Evolutionary conservation across 2,797 vertebrate species (phyloP).

Genomic region (Enteromius thamalakanensis): DNA sequence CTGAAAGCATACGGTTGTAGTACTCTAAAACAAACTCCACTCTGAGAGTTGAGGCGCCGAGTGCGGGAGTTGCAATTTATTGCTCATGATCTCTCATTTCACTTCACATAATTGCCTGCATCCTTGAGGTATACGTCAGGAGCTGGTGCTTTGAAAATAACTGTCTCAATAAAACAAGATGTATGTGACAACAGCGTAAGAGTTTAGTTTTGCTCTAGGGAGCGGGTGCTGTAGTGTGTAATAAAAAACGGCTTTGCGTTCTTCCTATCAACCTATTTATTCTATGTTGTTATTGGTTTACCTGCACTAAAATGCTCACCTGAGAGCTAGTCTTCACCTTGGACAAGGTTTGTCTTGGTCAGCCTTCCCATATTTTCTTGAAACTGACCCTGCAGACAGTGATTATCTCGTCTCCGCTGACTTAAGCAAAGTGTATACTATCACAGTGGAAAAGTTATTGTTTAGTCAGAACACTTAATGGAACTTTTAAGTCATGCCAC

Average conservation of each 20-base stretch:
- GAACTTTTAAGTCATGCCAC: neutral
- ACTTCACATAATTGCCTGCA: constrained; percentile 51
- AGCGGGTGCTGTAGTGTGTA: constrained; percentile 51
- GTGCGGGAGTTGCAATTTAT: constrained; percentile 41
- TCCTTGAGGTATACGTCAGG: constrained; percentile 43
- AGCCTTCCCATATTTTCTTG: neutral
- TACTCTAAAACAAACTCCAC: constrained; percentile 39
- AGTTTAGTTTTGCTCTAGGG: constrained; percentile 56
- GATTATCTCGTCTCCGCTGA: constrained; percentile 17
- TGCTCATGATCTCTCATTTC: constrained; percentile 54
- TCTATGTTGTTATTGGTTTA: constrained; percentile 18
- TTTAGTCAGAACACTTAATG: neutral
- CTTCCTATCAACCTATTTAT: constrained; percentile 29
- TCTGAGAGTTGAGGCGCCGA: constrained; percentile 35
- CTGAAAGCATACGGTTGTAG: constrained; percentile 30
- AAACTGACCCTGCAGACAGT: constrained; percentile 24
- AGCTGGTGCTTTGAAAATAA: constrained; percentile 33
- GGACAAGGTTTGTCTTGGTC: constrained; percentile 12
- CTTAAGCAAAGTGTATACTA: neutral
- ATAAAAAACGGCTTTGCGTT: constrained; percentile 56
- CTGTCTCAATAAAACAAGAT: constrained; percentile 57
- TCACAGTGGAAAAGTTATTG: neutral
- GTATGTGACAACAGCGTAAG: constrained; percentile 50
- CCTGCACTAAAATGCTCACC: constrained; percentile 23
- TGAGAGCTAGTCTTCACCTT: constrained; percentile 17